A percentile compares a stretch with the other conserved stretches of the same genome.
Conservation (phyloP, 2,888 invertebrate genomes). For the Clostera curtula region DNA sequence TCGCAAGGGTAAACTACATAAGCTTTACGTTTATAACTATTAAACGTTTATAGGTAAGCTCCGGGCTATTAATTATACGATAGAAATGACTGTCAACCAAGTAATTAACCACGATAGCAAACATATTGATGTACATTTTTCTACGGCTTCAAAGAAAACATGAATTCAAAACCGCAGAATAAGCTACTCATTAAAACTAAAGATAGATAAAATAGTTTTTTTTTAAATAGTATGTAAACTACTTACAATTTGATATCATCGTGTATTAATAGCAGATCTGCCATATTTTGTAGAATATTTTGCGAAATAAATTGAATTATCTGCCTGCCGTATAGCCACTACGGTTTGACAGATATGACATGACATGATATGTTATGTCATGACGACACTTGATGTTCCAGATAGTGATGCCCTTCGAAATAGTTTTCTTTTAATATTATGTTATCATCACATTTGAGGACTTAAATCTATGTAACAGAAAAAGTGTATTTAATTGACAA, state of each 20-base stretch:
- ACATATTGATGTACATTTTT: constrained; percentile 10
- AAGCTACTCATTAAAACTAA: too few relatives aligned
- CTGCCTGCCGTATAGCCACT: constrained; percentile 19
- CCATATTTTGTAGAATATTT: constrained; percentile 42
- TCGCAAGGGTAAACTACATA: too few relatives aligned
- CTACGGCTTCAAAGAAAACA: constrained; percentile 32
- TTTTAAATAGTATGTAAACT: too few relatives aligned
- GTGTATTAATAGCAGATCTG: constrained; percentile 79
- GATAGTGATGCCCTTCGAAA: neutral
- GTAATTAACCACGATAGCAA: constrained; percentile 1
- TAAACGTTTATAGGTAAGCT: too few relatives aligned
- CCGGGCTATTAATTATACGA: too few relatives aligned
- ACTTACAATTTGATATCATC: constrained; percentile 86
- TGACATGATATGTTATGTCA: constrained; percentile 8
- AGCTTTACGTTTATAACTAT: too few relatives aligned
- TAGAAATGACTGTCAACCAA: too few relatives aligned
- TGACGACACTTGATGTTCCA: constrained; percentile 1
- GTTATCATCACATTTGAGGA: too few relatives aligned
- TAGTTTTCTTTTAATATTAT: neutral
- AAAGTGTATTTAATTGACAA: too few relatives aligned
- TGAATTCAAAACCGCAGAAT: constrained; percentile 12
- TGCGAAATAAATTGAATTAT: constrained; percentile 21
- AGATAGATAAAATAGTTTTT: too few relatives aligned
- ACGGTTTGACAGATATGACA: constrained; percentile 21
- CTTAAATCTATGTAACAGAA: too few relatives aligned